Percentiles rank a stretch among this genome's conserved stretches.
phyloP scores from a whole-genome alignment of 2,888 invertebrate genomes.

The Baronia brevicornis region DNA sequence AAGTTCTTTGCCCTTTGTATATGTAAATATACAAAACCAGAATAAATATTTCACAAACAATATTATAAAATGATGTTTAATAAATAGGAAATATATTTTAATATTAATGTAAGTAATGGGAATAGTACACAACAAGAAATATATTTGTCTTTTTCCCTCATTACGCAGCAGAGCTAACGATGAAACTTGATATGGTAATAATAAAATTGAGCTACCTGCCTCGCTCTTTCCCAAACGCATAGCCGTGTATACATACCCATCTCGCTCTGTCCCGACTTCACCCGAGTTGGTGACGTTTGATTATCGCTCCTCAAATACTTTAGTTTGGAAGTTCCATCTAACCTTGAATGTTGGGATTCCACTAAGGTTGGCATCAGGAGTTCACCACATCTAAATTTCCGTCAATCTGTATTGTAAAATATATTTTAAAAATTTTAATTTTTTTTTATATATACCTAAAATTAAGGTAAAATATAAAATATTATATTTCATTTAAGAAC shows the following conservation, averaged over 20 bases:
- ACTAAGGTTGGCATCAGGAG: slow-evolving; percentile 23
- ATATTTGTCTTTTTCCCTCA: slow-evolving; percentile 45
- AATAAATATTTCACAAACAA: too few species aligned
- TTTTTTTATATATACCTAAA: too few species aligned
- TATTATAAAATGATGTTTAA: too few species aligned
- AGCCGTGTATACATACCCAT: slow-evolving; percentile 21
- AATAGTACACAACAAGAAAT: slow-evolving; percentile 23
- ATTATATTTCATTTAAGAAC: too few species aligned
- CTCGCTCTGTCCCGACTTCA: slow-evolving; percentile 37
- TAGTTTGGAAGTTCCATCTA: slow-evolving; percentile 57
- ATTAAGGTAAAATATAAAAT: too few species aligned
- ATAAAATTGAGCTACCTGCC: slow-evolving; percentile 50
- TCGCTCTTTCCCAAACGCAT: slow-evolving; percentile 23
- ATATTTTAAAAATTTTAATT: too few species aligned
- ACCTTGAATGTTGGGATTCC: slow-evolving; percentile 62
- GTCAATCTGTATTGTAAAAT: too few species aligned
- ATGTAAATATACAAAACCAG: too few species aligned
- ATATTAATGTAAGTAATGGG: too few species aligned
- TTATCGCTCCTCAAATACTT: slow-evolving; percentile 68
- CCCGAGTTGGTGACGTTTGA: slow-evolving; percentile 45
- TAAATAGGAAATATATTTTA: too few species aligned
- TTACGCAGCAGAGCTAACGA: slow-evolving; percentile 35
- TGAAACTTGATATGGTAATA: slow-evolving; percentile 66
- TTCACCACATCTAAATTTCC: slow-evolving; percentile 7
- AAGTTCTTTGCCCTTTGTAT: too few species aligned